These are phyloP conservation scores for Scaptomyza polygonia DNA, from an alignment of 2,888 invertebrate genomes.

Conservation along the genomic window DNA sequence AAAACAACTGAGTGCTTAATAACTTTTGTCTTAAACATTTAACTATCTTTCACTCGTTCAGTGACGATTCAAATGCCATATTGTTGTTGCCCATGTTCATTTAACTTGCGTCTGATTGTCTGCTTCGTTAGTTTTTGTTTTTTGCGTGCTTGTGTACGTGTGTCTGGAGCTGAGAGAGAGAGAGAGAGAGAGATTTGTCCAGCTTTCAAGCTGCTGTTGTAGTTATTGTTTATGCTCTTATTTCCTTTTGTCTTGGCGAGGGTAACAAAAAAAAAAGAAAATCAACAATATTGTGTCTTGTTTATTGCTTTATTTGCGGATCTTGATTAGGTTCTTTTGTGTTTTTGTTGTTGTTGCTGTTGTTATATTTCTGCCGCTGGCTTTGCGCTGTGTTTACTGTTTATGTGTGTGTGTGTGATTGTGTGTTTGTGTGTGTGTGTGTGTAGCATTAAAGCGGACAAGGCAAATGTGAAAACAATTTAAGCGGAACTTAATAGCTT, in stretches of 20 bases:
- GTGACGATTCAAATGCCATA: slow-evolving; percentile 4
- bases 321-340: slow-evolving; percentile 79
- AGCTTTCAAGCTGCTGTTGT: slow-evolving; percentile 40
- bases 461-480: slow-evolving; percentile 75
- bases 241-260: slow-evolving; percentile 59
- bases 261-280: slow-evolving; percentile 19
- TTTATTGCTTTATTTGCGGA: slow-evolving; percentile 79
- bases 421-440: slow-evolving; percentile 23
- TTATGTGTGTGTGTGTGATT: slow-evolving; percentile 13
- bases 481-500: slow-evolving; percentile 75
- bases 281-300: slow-evolving; percentile 69
- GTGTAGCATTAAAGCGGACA: slow-evolving; percentile 48
- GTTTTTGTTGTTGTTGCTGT: slow-evolving; percentile 33
- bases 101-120: slow-evolving; percentile 66
- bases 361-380: slow-evolving; percentile 34
- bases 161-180: slow-evolving; percentile 22
- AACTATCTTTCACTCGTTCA: not conserved
- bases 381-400: slow-evolving; percentile 22
- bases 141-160: slow-evolving; percentile 2
- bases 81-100: slow-evolving; percentile 54
- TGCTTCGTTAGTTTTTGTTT: slow-evolving; percentile 31
- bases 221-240: slow-evolving; percentile 54
- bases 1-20: no score
- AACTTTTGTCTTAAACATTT: no score
- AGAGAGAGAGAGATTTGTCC: slow-evolving; percentile 24